A percentile compares a stretch with the other conserved stretches of the same genome.
Evolutionary conservation across 64 coral and sea anemone species (phyloP).

Genomic region (Orbicella faveolata): DNA sequence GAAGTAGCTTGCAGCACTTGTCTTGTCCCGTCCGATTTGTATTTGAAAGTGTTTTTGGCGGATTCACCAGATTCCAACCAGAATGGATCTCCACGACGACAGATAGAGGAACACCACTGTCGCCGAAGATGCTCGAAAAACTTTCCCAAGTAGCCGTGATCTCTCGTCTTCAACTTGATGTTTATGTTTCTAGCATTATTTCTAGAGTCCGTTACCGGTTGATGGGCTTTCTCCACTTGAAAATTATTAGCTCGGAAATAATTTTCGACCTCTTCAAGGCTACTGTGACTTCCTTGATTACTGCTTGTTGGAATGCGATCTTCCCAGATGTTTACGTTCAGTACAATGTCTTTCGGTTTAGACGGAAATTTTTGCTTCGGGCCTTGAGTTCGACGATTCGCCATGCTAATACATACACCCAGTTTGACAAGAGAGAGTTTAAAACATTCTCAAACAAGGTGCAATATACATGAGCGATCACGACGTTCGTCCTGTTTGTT

Average conservation of each 20-base stretch:
- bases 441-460: not conserved
- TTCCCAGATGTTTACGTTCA: conserved; percentile 1
- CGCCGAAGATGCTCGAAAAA: conserved; percentile 61
- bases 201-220: not conserved
- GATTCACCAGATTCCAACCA: conserved; percentile 74
- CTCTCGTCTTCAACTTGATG: conserved; percentile 5
- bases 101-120: conserved; percentile 56
- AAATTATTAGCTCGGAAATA: not conserved
- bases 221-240: not conserved
- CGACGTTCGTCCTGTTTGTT: no score
- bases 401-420: conserved; percentile 32
- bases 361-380: not conserved
- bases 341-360: not conserved
- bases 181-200: conserved; percentile 8
- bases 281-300: not conserved
- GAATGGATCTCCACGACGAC: conserved; percentile 21
- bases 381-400: conserved; percentile 6
- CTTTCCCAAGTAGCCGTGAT: not conserved
- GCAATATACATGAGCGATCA: no score
- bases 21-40: conserved; percentile 17
- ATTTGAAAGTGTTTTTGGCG: conserved; percentile 25
- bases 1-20: conserved; percentile 36
- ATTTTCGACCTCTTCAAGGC: not conserved
- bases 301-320: not conserved
- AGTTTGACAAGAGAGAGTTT: not conserved